Conservation (phyloP, 35 echinoderm and acorn worm genomes). For the Apostichopus parvimensis region DNA sequence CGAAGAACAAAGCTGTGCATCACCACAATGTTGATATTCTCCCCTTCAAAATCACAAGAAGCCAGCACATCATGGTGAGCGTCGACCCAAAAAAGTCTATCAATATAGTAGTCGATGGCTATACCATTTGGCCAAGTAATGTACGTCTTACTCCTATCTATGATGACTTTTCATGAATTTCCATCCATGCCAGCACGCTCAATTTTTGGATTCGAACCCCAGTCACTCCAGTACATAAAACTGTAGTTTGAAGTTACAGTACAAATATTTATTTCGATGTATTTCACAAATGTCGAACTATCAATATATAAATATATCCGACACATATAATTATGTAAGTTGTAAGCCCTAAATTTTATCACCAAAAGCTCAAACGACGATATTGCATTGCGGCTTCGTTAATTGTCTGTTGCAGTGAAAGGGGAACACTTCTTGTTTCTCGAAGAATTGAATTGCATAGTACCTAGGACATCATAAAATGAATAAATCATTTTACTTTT, state of each 20-base stretch:
- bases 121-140: conserved; percentile 96
- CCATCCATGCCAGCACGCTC: conserved; percentile 97
- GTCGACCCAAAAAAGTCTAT: conserved; percentile 92
- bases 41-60: conserved; percentile 66
- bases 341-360: too few relatives aligned
- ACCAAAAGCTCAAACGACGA: conserved; percentile 64
- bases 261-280: not conserved
- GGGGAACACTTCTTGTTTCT: conserved; percentile 27
- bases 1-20: conserved; percentile 26
- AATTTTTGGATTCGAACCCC: conserved; percentile 76
- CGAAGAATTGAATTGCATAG: conserved; percentile 32
- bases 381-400: conserved; percentile 25
- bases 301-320: too few relatives aligned
- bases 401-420: not conserved
- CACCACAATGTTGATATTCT: conserved; percentile 41
- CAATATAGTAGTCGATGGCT: conserved; percentile 69
- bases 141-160: conserved; percentile 29
- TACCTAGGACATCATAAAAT: too few relatives aligned
- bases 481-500: too few relatives aligned
- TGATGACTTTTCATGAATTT: conserved; percentile 34
- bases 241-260: conserved; percentile 5
- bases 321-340: too few relatives aligned
- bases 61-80: conserved; percentile 68
- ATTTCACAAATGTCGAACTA: too few relatives aligned
- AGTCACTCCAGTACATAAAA: conserved; percentile 94